Percentiles rank a stretch among this genome's conserved stretches.
phyloP scores from a whole-genome alignment of 2,113 vertebrate genomes.

The Muntiacus reevesi region DNA sequence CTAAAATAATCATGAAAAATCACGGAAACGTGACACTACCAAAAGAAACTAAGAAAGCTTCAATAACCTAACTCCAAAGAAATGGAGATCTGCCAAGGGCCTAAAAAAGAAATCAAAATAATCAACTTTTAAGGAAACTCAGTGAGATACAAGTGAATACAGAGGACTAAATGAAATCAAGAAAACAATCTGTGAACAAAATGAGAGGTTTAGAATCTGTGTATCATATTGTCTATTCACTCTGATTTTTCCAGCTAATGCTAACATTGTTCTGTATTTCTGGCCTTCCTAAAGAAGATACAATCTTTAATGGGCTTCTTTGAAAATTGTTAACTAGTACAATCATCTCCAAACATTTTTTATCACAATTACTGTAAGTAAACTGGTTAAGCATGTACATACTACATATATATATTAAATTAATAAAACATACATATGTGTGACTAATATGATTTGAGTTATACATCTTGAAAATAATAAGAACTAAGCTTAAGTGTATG shows the following conservation, averaged over 20 bases:
- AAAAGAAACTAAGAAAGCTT: neutral
- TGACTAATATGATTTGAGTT: neutral
- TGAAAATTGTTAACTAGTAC: neutral
- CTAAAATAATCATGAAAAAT: neutral
- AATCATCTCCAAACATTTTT: neutral
- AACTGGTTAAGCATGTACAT: neutral
- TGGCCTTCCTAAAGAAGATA: neutral
- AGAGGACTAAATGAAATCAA: neutral
- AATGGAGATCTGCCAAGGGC: neutral
- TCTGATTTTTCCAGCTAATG: neutral
- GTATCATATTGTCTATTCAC: neutral
- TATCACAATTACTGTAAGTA: neutral
- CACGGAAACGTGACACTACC: neutral
- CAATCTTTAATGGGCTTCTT: neutral
- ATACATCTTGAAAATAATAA: neutral
- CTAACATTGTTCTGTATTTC: neutral
- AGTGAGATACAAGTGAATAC: neutral
- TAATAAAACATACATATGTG: neutral
- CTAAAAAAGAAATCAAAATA: neutral
- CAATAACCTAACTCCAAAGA: neutral
- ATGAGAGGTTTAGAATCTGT: neutral
- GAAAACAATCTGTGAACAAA: neutral
- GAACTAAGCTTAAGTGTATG: neutral
- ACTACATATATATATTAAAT: neutral
- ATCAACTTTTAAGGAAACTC: neutral